Conservation (phyloP, 2,797 vertebrate species). For the Melanogrammus aeglefinus region DNA sequence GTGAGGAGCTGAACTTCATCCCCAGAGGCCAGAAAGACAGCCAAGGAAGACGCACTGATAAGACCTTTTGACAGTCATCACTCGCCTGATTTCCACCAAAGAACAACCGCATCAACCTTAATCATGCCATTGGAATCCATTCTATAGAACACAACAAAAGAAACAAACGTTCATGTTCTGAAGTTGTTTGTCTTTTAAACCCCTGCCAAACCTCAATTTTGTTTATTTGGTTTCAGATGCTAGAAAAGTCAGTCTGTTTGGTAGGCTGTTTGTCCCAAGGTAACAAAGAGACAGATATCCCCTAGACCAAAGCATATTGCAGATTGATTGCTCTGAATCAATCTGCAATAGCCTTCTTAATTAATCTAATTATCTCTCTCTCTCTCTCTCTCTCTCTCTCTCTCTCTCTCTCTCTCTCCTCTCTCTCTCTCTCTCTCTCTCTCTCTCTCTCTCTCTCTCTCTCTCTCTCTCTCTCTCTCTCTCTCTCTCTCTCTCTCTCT, state of each 20-base stretch:
- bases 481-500: slow-evolving; percentile 36
- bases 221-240: not conserved
- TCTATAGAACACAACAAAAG: not conserved
- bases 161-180: not conserved
- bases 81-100: too few relatives aligned
- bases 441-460: slow-evolving; percentile 29
- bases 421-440: slow-evolving; percentile 31
- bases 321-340: slow-evolving; percentile 7
- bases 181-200: not conserved
- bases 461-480: slow-evolving; percentile 6
- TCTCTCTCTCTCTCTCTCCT: slow-evolving; percentile 7
- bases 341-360: slow-evolving; percentile 3
- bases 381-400: slow-evolving; percentile 22
- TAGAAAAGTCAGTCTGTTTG: not conserved
- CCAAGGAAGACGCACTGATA: not conserved
- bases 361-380: slow-evolving; percentile 27
- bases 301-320: not conserved
- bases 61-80: not conserved
- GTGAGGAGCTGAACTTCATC: not conserved
- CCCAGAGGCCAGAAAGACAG: not conserved
- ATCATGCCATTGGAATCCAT: too few relatives aligned
- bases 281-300: not conserved
- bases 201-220: not conserved
- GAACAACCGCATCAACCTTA: too few relatives aligned
- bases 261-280: not conserved